Evolutionary conservation across 2,797 vertebrate genomes (phyloP), one percentile per base, ranked within the genome.

Genomic region (Microctenopoma lineatum): DNA sequence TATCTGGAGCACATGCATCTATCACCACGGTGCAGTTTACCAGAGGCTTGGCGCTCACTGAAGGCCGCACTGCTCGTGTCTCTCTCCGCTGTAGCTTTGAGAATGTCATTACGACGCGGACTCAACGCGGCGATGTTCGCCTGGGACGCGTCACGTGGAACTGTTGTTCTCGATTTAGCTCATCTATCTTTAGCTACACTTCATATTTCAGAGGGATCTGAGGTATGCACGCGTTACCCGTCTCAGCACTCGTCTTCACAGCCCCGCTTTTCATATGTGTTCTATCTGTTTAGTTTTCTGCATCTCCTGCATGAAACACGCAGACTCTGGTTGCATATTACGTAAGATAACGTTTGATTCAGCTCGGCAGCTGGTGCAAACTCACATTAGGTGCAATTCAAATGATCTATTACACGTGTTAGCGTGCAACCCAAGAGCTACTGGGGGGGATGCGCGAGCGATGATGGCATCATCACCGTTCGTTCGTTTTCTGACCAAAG

Each of bases 1-100:
- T 66, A 74, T 75, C 75, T 79, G 67, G 67, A 81, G 60, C 83
- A 69, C 81, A 74, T 66, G 80, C 85, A 87, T 86, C 85, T 72
- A 87, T 87, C 81, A 88, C 73, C 16, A 4, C 11, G 13, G 41
- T 61, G 62, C 70, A 75, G 66, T 51, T 70, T 47, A 85, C 72
- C 54, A 51, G 67, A 48, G 77, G 70, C 75, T 60, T 12, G 9
- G 41, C 14, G 34, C 74, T 54, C 21, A 34, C 61, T 42, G 21
- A 65, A 53, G 63, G 63, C 42, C 77, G 53, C 7, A 5, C 11
- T 54, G 41, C 68, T 66, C 55, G 16, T 47, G 73, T 71, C 70
- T 45, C 4, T 45, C 4, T 58, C n/a, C 18, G 7, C 29, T 32
- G 29, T 32, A 39, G 67, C 61, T 59, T 42, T 47, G 45, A 34